Conservation (phyloP, 2,113 vertebrate genomes). For the Peromyscus leucopus region DNA sequence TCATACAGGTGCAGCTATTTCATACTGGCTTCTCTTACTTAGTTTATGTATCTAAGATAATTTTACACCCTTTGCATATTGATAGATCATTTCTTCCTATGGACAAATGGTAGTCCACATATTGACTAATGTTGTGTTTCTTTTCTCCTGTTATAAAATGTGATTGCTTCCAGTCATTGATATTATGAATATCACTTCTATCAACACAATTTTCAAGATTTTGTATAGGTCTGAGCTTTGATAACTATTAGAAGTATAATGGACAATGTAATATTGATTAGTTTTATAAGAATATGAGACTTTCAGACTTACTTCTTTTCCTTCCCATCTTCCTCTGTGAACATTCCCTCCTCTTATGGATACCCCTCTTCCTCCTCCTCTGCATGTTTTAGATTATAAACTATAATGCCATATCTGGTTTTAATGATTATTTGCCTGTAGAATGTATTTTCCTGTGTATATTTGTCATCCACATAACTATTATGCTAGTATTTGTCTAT, state of each 20-base stretch:
- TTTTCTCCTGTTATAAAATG: background rate
- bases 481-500: no score
- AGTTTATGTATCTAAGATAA: background rate
- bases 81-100: background rate
- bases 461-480: background rate
- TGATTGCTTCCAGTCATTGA: background rate
- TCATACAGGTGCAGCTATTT: background rate
- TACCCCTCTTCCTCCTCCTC: background rate
- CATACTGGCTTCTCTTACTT: background rate
- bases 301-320: background rate
- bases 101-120: background rate
- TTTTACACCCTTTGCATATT: background rate
- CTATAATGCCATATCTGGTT: background rate
- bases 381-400: background rate
- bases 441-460: background rate
- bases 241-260: background rate
- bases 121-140: background rate
- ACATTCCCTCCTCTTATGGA: background rate
- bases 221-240: background rate
- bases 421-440: background rate
- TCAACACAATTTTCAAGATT: background rate
- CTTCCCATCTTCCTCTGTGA: rapidly evolving
- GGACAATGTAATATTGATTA: background rate
- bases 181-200: background rate
- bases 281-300: background rate